Evolutionary conservation across 2,888 invertebrate species (phyloP).

Genomic region (Ditula angustiorana): DNA sequence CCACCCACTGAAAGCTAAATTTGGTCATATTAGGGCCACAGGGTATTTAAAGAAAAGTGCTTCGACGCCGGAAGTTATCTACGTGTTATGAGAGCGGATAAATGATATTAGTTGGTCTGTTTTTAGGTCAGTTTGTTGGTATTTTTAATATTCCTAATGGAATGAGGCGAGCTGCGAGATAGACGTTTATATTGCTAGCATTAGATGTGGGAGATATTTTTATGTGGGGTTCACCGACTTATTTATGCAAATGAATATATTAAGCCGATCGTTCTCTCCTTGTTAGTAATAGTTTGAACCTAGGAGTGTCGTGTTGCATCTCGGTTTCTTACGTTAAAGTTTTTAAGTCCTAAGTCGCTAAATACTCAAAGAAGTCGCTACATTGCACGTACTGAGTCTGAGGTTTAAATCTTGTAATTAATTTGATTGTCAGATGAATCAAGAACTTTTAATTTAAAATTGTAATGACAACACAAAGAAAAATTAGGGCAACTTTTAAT

Average conservation of each 20-base stretch:
- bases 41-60: neutral
- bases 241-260: constrained; percentile 12
- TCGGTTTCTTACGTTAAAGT: neutral
- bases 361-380: no score
- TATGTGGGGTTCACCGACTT: constrained; percentile 11
- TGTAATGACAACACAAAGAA: no score
- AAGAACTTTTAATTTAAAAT: no score
- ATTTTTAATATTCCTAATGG: constrained; percentile 37
- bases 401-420: no score
- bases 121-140: constrained; percentile 37
- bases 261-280: neutral
- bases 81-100: neutral
- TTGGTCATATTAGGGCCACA: no score
- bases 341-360: no score
- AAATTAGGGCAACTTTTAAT: no score
- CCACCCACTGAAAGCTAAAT: no score
- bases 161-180: constrained; percentile 15
- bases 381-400: no score
- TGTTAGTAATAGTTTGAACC: neutral
- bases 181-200: constrained; percentile 26
- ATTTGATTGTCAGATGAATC: no score
- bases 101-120: constrained; percentile 4
- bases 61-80: neutral
- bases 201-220: constrained; percentile 16
- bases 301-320: neutral